Conservation (phyloP, 2,797 vertebrate genomes). For the Danio kyathit region DNA sequence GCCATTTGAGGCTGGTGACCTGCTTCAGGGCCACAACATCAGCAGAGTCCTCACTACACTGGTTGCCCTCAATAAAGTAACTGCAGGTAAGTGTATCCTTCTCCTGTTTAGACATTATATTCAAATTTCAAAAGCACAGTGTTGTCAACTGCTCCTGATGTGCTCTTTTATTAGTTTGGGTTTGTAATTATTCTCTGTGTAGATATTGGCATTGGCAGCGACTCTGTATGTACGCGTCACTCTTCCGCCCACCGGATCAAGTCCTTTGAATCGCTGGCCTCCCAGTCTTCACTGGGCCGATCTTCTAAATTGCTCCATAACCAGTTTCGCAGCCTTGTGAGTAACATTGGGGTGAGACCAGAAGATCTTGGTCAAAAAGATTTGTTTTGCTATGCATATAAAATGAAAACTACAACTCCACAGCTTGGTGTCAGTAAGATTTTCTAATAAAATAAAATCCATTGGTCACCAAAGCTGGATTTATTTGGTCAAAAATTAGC, state of each 20-base stretch:
- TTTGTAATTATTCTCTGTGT: conserved; percentile 39
- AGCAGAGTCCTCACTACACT: conserved; percentile 91
- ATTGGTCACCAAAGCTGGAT: too few species aligned
- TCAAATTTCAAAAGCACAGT: neutral
- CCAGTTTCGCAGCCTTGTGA: conserved; percentile 92
- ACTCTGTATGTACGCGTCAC: conserved; percentile 84
- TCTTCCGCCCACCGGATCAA: conserved; percentile 90
- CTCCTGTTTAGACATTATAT: neutral
- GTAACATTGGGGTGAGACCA: conserved; percentile 51
- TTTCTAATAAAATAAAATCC: too few species aligned
- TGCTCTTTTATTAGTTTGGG: neutral
- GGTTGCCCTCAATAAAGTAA: conserved; percentile 95
- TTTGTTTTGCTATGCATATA: neutral
- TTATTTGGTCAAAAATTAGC: too few species aligned
- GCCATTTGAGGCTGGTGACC: conserved; percentile 94
- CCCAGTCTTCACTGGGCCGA: conserved; percentile 84
- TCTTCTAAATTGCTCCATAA: conserved; percentile 91
- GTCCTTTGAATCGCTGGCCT: conserved; percentile 93
- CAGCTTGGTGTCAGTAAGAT: neutral
- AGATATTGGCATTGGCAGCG: conserved; percentile 87
- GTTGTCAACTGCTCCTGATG: neutral
- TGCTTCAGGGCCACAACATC: conserved; percentile 95
- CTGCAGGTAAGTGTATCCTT: conserved; percentile 84
- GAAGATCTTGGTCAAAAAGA: neutral
- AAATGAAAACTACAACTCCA: neutral